These are phyloP conservation scores for Papilio gigon DNA, from an alignment of 2,888 invertebrate genomes.

Conservation along the genomic window DNA sequence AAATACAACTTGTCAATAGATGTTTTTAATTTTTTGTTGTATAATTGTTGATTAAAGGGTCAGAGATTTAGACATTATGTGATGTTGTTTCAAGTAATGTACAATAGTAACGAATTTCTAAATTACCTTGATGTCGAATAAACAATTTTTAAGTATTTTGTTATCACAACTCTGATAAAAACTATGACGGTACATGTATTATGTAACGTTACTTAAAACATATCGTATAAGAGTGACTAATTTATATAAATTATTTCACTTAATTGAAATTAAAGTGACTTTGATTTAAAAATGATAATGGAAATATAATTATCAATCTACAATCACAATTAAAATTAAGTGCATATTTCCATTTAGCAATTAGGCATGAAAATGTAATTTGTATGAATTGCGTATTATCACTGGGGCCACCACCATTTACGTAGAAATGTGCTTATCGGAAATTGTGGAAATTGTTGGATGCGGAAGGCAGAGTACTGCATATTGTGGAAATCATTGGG, in stretches of 20 bases:
- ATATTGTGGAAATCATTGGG: too few relatives aligned
- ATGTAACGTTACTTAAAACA: background rate
- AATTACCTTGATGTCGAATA: background rate
- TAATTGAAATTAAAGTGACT: background rate
- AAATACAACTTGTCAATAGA: slow-evolving; percentile 37
- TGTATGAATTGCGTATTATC: too few relatives aligned
- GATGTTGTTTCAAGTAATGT: background rate
- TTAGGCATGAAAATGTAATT: too few relatives aligned
- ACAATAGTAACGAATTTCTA: background rate
- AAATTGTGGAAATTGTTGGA: too few relatives aligned
- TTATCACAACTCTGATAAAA: background rate
- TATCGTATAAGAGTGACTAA: background rate
- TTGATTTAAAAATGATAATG: background rate
- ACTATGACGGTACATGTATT: background rate
- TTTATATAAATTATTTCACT: background rate
- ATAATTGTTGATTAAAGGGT: background rate
- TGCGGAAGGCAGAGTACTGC: too few relatives aligned
- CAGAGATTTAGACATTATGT: slow-evolving; percentile 6
- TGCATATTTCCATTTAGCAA: background rate
- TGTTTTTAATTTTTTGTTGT: too few relatives aligned
- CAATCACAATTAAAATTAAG: background rate
- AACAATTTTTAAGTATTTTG: background rate
- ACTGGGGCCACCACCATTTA: too few relatives aligned
- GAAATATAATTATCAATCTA: background rate
- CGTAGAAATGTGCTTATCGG: too few relatives aligned